Conservation (phyloP, 2,888 invertebrate species). For the Agrilus cyanescens region DNA sequence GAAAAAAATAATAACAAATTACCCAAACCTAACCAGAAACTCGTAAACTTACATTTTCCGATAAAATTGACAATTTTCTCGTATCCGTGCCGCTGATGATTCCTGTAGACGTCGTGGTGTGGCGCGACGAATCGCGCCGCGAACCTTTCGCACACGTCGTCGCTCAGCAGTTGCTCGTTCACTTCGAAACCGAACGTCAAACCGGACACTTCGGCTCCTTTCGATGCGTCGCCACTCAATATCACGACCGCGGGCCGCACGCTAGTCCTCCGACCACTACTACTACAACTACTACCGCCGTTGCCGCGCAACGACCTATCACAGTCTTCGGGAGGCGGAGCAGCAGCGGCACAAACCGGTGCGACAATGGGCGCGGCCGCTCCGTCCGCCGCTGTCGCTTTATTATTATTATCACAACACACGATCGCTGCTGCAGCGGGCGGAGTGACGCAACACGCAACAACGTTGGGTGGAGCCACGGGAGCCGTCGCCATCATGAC, state of each 20-base stretch:
- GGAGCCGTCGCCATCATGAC: neutral
- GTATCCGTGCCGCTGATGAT: slow-evolving; percentile 40
- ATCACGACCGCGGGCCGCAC: slow-evolving; percentile 61
- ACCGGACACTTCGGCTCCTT: slow-evolving; percentile 47
- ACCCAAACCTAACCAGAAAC: slow-evolving; percentile 13
- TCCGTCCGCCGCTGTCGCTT: neutral
- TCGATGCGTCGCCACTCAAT: slow-evolving; percentile 44
- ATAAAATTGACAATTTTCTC: slow-evolving; percentile 52
- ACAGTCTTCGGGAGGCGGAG: neutral
- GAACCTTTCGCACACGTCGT: slow-evolving; percentile 35
- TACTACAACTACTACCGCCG: slow-evolving; percentile 3
- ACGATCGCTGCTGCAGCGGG: slow-evolving; percentile 6
- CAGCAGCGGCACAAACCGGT: neutral
- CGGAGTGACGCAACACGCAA: slow-evolving; percentile 1
- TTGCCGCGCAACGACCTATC: neutral
- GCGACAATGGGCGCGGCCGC: neutral
- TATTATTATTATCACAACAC: slow-evolving; percentile 10
- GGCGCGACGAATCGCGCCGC: slow-evolving; percentile 36
- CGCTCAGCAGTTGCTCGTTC: slow-evolving; percentile 58
- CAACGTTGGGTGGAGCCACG: neutral
- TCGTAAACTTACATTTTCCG: slow-evolving; percentile 42
- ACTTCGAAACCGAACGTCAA: slow-evolving; percentile 74
- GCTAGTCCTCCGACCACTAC: slow-evolving; percentile 14
- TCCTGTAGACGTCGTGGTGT: slow-evolving; percentile 24
- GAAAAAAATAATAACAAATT: slow-evolving; percentile 26